These are phyloP conservation scores for Aythya fuligula DNA, from an alignment of 2,797 vertebrate genomes.

Conservation along the genomic window DNA sequence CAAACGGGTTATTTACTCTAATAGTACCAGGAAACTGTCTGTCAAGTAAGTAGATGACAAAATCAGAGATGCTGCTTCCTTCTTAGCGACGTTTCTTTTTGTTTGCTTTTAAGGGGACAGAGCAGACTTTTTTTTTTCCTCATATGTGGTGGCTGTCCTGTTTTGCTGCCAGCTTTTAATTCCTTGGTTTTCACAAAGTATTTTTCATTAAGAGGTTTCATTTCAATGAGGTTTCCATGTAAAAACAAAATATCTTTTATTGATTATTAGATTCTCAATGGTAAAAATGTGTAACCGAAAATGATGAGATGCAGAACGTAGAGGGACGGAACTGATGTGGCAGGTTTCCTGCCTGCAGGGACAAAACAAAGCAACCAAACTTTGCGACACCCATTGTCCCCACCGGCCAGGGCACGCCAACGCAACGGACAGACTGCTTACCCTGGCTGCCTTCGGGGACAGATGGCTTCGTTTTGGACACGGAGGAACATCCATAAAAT, in stretches of 20 bases:
- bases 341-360: not conserved
- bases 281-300: not conserved
- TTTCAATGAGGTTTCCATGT: not conserved
- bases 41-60: not conserved
- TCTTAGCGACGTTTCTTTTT: not conserved
- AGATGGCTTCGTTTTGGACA: constrained; percentile 80
- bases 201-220: not conserved
- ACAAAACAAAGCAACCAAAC: constrained; percentile 26
- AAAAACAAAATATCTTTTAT: not conserved
- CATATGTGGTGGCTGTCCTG: not conserved
- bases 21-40: not conserved
- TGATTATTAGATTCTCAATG: not conserved
- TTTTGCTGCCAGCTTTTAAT: not conserved
- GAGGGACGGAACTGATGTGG: not conserved
- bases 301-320: not conserved
- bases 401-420: constrained; percentile 75
- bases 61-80: not conserved
- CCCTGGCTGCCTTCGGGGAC: constrained; percentile 81
- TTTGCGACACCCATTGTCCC: not conserved
- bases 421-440: constrained; percentile 75
- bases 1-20: constrained; percentile 12
- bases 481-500: constrained; percentile 87
- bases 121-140: not conserved
- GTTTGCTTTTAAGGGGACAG: not conserved
- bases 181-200: not conserved